phyloP scores from a whole-genome alignment of 2,797 vertebrate species.

The Myripristis murdjan region DNA sequence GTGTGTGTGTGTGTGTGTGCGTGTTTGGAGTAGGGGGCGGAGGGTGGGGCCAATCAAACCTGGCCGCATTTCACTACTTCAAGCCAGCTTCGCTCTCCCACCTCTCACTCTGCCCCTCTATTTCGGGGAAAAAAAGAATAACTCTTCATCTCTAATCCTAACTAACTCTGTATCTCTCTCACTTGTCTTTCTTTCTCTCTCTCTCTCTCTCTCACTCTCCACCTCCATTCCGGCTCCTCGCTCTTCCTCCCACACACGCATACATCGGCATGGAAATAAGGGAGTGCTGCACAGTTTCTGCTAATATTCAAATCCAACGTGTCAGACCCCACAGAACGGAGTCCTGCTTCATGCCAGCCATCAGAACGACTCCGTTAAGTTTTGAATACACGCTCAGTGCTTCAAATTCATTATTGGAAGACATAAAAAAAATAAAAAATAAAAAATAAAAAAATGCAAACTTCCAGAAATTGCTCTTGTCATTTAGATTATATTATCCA shows the following conservation, averaged over 20 bases:
- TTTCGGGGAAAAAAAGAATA: conserved; percentile 23
- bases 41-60: not conserved
- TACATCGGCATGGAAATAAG: conserved; percentile 77
- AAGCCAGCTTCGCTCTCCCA: conserved; percentile 4
- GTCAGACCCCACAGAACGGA: conserved; percentile 52
- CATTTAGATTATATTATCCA: too few species aligned
- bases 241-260: conserved; percentile 77
- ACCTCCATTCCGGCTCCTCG: conserved; percentile 55
- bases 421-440: too few species aligned
- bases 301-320: conserved; percentile 73
- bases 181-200: conserved; percentile 56
- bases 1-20: conserved; percentile 9
- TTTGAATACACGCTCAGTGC: conserved; percentile 25
- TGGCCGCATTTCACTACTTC: conserved; percentile 22
- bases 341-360: conserved; percentile 41
- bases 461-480: too few species aligned
- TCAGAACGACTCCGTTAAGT: conserved; percentile 44
- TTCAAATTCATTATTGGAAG: too few species aligned
- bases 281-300: conserved; percentile 56
- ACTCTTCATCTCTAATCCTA: conserved; percentile 57
- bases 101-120: conserved; percentile 13
- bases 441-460: too few species aligned
- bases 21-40: not conserved
- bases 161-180: conserved; percentile 58
- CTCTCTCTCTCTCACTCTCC: conserved; percentile 42